phyloP scores from a whole-genome alignment of 1,140 invertebrate species.

The Euschistus heros region DNA sequence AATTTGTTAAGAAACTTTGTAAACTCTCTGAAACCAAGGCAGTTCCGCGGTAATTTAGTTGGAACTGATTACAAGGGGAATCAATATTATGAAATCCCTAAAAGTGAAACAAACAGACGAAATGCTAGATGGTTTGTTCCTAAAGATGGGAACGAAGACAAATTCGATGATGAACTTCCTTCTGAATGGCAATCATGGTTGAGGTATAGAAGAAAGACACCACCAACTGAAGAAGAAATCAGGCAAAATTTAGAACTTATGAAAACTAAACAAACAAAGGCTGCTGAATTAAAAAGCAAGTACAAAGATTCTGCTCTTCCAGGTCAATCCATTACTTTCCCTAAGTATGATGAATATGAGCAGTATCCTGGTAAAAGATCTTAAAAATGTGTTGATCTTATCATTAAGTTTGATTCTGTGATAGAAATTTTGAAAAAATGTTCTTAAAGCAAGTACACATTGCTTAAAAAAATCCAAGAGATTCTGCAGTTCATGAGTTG shows the following conservation, averaged over 20 bases:
- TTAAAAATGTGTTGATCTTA: neutral
- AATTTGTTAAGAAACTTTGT: slow-evolving; percentile 28
- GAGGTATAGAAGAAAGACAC: slow-evolving; percentile 49
- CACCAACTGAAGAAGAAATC: slow-evolving; percentile 62
- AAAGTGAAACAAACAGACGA: slow-evolving; percentile 44
- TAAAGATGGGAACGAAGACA: slow-evolving; percentile 41
- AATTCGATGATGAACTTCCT: slow-evolving; percentile 50
- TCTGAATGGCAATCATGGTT: slow-evolving; percentile 80
- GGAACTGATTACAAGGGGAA: slow-evolving; percentile 70
- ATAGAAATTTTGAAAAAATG: too few relatives aligned
- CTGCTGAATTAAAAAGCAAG: slow-evolving; percentile 47
- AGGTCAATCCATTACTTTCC: neutral
- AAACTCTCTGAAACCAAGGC: slow-evolving; percentile 28
- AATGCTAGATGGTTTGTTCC: slow-evolving; percentile 60
- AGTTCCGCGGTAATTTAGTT: slow-evolving; percentile 38
- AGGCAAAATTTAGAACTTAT: slow-evolving; percentile 54
- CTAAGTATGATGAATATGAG: slow-evolving; percentile 7
- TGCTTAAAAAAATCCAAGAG: too few relatives aligned
- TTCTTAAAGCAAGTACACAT: too few relatives aligned
- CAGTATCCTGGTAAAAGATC: neutral
- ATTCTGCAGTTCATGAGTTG: too few relatives aligned
- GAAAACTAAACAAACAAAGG: slow-evolving; percentile 60
- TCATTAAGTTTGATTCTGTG: too few relatives aligned
- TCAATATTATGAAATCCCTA: slow-evolving; percentile 65
- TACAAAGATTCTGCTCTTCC: neutral